Conservation (phyloP, 2,797 vertebrate species). For the Anguilla marmorata region DNA sequence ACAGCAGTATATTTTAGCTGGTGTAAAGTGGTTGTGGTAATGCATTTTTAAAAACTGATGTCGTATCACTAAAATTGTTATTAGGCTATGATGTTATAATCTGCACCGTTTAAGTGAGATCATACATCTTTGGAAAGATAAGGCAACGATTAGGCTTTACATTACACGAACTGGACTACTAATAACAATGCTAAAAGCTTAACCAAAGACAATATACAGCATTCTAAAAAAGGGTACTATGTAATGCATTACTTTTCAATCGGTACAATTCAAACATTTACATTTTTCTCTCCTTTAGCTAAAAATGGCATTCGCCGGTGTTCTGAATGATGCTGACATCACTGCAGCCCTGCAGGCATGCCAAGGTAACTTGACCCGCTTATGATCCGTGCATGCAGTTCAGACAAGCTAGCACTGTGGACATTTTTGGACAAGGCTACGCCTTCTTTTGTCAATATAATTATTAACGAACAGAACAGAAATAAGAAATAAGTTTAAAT, state of each 20-base stretch:
- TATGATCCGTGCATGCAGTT: neutral
- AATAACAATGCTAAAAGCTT: neutral
- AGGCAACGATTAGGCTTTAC: too few species aligned
- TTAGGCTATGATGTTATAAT: neutral
- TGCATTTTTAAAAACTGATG: neutral
- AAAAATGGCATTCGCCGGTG: constrained; percentile 75
- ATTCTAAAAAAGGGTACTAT: neutral
- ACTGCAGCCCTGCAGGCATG: constrained; percentile 78
- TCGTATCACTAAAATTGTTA: neutral
- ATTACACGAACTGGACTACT: neutral
- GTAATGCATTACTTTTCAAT: neutral
- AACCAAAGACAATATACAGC: neutral
- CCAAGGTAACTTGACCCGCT: constrained; percentile 67
- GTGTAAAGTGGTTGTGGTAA: neutral
- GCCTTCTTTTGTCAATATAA: neutral
- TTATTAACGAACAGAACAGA: neutral
- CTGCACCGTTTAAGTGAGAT: neutral
- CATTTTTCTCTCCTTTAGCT: constrained; percentile 59
- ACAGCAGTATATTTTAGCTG: neutral
- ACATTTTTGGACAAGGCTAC: neutral
- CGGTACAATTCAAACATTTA: constrained; percentile 42
- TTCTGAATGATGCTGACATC: constrained; percentile 77
- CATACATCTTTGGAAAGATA: constrained; percentile 16
- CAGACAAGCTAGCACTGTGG: neutral
- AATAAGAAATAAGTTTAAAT: neutral